These are phyloP conservation scores for Salminus brasiliensis DNA, from an alignment of 2,113 vertebrate genomes.

Conservation along the genomic window DNA sequence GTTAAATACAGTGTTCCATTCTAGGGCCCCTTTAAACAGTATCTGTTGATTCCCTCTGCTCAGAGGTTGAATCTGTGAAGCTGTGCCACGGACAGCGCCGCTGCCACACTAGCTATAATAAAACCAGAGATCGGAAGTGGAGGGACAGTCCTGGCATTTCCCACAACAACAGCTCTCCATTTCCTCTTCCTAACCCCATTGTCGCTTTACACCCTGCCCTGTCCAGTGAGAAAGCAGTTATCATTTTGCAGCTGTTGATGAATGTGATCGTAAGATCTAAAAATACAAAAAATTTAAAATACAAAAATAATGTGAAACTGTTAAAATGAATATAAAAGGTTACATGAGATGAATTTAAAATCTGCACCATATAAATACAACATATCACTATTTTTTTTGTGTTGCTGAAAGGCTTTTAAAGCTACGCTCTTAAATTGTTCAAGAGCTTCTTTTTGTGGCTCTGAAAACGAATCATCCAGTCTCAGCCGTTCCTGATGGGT, in stretches of 20 bases:
- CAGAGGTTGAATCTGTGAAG: not conserved
- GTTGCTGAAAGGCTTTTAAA: not conserved
- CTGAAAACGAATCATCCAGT: not conserved
- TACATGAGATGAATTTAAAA: too few relatives aligned
- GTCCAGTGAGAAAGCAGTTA: constrained; percentile 12
- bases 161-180: constrained; percentile 36
- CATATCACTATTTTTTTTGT: not conserved
- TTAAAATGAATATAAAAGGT: too few relatives aligned
- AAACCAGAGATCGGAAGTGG: constrained; percentile 47
- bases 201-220: constrained; percentile 13
- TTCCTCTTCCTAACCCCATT: constrained; percentile 50
- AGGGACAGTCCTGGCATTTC: constrained; percentile 49
- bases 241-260: not conserved
- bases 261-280: not conserved
- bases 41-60: not conserved
- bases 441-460: not conserved
- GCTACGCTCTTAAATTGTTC: not conserved
- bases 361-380: too few relatives aligned
- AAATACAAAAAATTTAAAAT: not conserved
- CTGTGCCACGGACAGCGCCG: not conserved
- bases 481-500: not conserved
- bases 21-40: not conserved
- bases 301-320: not conserved
- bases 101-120: constrained; percentile 33
- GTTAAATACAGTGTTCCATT: constrained; percentile 7